Evolutionary conservation across 2,113 vertebrate genomes (phyloP).

Genomic region (Myotis lucifugus): DNA sequence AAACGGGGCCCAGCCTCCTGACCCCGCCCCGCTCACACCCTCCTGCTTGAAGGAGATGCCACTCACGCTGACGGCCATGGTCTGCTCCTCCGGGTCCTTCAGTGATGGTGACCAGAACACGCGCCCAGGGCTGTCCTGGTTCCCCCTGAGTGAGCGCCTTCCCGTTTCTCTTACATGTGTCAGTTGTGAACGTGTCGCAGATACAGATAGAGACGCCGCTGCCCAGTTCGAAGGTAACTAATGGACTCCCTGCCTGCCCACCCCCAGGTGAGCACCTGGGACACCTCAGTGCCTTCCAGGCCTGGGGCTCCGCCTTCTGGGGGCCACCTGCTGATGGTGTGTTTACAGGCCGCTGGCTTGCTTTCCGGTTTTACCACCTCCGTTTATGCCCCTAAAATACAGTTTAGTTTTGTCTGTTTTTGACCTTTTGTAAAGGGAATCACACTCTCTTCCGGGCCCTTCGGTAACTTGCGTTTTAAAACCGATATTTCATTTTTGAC

Average conservation of each 20-base stretch:
- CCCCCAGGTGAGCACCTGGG: neutral
- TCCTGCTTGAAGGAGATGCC: neutral
- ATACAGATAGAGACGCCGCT: neutral
- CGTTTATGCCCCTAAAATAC: neutral
- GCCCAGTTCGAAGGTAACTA: neutral
- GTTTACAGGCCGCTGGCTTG: neutral
- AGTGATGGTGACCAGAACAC: neutral
- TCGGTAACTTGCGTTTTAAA: neutral
- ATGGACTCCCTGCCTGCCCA: neutral
- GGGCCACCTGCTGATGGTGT: neutral
- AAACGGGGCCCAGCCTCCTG: accelerated
- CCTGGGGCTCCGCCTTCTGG: accelerated
- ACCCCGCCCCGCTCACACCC: accelerated
- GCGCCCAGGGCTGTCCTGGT: neutral
- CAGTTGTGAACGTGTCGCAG: neutral
- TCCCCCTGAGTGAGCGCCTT: too few relatives aligned
- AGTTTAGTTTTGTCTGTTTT: neutral
- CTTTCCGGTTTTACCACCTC: neutral
- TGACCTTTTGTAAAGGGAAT: neutral
- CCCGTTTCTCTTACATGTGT: neutral
- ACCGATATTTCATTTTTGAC: neutral
- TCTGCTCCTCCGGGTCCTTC: neutral
- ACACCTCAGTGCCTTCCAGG: accelerated
- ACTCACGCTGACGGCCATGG: neutral
- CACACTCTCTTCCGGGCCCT: neutral